Conservation (phyloP, 2,797 vertebrate genomes). For the Todus mexicanus region DNA sequence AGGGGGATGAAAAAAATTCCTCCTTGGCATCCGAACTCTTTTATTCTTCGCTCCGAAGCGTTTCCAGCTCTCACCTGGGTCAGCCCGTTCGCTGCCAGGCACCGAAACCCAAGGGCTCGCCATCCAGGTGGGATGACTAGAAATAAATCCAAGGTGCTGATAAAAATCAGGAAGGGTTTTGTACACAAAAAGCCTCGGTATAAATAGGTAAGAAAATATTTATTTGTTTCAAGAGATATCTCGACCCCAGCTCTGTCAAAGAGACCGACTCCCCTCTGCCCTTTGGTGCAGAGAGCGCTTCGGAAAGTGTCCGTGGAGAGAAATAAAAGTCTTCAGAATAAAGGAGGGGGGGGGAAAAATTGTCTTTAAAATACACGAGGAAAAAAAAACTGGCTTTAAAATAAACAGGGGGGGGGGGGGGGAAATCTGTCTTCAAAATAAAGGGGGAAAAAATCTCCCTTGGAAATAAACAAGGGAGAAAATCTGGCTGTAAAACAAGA, state of each 20-base stretch:
- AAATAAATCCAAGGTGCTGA: not conserved
- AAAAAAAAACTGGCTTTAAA: not conserved
- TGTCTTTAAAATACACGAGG: not conserved
- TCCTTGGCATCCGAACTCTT: not conserved
- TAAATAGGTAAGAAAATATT: constrained; percentile 56
- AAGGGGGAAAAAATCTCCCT: too few species aligned
- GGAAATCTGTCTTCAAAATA: not conserved
- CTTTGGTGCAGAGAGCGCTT: not conserved
- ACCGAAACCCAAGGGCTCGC: not conserved
- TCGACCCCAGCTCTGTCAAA: constrained; percentile 37
- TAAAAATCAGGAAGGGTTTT: not conserved
- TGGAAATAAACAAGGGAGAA: not conserved
- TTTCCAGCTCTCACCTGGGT: not conserved
- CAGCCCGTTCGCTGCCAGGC: fast-evolving
- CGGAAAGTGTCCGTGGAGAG: not conserved
- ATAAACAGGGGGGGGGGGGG: not conserved
- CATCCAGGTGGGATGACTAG: not conserved
- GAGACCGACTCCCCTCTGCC: not conserved
- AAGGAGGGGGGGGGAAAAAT: not conserved
- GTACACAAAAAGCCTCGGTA: not conserved
- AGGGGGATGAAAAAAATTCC: not conserved
- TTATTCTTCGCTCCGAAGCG: not conserved
- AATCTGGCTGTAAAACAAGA: not conserved
- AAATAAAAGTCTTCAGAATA: not conserved
- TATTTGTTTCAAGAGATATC: constrained; percentile 26